Evolutionary conservation across 1,140 invertebrate genomes (phyloP), one percentile per base, ranked within the genome.

Genomic region (Drosophila mauritiana): DNA sequence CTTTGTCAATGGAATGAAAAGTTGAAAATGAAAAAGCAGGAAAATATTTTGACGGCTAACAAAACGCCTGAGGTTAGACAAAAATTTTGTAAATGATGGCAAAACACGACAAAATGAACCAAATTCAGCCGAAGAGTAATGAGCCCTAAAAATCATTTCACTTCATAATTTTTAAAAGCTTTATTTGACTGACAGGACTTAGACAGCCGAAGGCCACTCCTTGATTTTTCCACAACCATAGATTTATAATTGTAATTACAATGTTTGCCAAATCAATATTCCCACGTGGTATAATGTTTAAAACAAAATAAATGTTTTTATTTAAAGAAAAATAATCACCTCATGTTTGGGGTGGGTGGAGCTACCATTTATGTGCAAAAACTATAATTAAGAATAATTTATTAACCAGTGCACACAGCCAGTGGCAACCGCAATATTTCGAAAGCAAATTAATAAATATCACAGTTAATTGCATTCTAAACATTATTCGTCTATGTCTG

Each of bases 401-500:
- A 59, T 46, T 48, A 69, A 61, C 67, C 8, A 53, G 2, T 2
- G 20, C 34, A 40, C 54, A 53, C 20, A 43, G 13, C 48, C 65
- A 55, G 73, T 36, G 49, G 31, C 62, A 57, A 52, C 58, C 51
- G 57, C 54, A 55, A 57, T 20, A 40, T 62, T 78, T 31, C 15
- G 42, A 62, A 43, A 36, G 34, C 54, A 70, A 79, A 83, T 83
- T 84, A 75, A 83, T 83, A 79, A 83, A 83, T 83, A 79, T 69
- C 46, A 25, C 56, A 75, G 69, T 75, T 83, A 84, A 83, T 83
- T 83, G 80, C 80, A 67, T 76, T 83, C 79, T 70, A 69, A 70
- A 70, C 51, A 40, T 49, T 57, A 48, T 58, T 3, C 46, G 42
- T 59, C 27, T 37, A 43, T 77, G 77, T 80, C 76, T 80, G 56